These are phyloP conservation scores for Phyllostomus hastatus DNA, from an alignment of 2,113 vertebrate species.

Conservation along the genomic window DNA sequence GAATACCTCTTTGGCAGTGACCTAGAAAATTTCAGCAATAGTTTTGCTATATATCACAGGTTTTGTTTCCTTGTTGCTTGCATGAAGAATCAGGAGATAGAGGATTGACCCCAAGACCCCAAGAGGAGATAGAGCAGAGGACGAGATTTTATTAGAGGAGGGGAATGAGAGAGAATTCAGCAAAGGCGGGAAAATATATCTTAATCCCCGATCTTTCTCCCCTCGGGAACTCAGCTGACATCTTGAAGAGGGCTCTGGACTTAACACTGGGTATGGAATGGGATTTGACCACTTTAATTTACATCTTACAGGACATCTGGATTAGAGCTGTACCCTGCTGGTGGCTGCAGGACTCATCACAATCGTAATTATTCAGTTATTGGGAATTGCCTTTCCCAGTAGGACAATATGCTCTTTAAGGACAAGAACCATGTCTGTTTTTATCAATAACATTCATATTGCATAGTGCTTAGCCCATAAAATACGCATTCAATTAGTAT, in stretches of 20 bases:
- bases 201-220: not conserved
- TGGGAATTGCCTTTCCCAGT: not conserved
- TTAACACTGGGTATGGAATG: not conserved
- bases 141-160: not conserved
- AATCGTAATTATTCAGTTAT: not conserved
- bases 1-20: slow-evolving; percentile 43
- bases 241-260: not conserved
- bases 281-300: not conserved
- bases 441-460: not conserved
- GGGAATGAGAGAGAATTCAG: not conserved
- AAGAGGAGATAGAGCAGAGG: not conserved
- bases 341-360: not conserved
- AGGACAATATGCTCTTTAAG: not conserved
- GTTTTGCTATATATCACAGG: slow-evolving; percentile 28
- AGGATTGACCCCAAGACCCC: slow-evolving; percentile 19
- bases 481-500: not conserved
- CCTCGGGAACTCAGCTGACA: not conserved
- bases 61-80: slow-evolving; percentile 5
- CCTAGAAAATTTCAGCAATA: slow-evolving; percentile 59
- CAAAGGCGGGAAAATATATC: not conserved
- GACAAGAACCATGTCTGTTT: not conserved
- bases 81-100: slow-evolving; percentile 24
- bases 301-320: not conserved
- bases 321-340: not conserved
- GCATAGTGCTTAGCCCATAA: not conserved